Base-by-base conservation (phyloP, 2,888 invertebrate species). In the Mimumesa dahlbomi region DNA sequence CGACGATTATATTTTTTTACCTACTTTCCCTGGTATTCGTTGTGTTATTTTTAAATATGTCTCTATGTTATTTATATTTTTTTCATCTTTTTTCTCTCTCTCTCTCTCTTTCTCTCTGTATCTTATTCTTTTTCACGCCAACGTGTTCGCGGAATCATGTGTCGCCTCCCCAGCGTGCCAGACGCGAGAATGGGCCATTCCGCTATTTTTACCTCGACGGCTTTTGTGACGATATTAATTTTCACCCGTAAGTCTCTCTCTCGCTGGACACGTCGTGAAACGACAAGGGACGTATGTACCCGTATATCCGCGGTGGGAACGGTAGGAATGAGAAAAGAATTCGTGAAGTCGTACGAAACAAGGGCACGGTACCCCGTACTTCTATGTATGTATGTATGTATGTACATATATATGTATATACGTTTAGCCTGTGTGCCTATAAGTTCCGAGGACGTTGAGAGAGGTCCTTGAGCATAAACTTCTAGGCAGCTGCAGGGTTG, bases 381-480 rank as follows among this genome's bases (percentile, higher is more conserved):
- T 19, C 42, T 56, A 45, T 13, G 38, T 34, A n/a, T n/a, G n/a
- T n/a, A n/a, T n/a, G n/a, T n/a, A n/a, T n/a, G 25, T 7, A 25
- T 7, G 25, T 25, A 25, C 7, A 25, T 7, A 7, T 7, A 25
- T 25, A 25, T 25, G 25, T 25, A 25, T 25, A 25, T 25, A 25
- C 7, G 25, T 25, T 5, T 25, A 45, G 59, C 46, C 21, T n/a
- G n/a, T n/a, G n/a, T n/a, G 21, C 21, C 43, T 54, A 52, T 43
- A 57, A 77, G 77, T 77, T 77, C 64, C 14, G 63, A 25, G 61
- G 78, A 56, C 25, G 43, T 43, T 36, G 16, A 29, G 52, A 59
- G 69, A 48, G 74, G 42, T 54, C 50, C 64, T 54, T 50, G 48
- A 38, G 61, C 58, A 56, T 78, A 70, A 76, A 77, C 50, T 78